Percentiles rank a stretch among this genome's conserved stretches.
Conservation (phyloP, 1,140 invertebrate genomes). For the Elymnias hypermnestra region DNA sequence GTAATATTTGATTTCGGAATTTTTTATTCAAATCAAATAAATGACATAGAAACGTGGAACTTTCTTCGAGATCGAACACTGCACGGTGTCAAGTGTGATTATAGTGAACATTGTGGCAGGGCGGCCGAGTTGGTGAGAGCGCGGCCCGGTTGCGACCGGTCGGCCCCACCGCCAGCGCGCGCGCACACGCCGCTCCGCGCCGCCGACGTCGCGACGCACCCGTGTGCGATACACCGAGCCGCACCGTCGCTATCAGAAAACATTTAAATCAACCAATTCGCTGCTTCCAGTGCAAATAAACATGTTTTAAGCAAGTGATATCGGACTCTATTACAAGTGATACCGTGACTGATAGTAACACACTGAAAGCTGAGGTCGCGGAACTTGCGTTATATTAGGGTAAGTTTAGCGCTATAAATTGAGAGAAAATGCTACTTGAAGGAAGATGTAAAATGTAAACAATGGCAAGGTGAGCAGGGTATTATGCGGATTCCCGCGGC, state of each 20-base stretch:
- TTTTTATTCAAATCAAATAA: slow-evolving; percentile 20
- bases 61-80: slow-evolving; percentile 62
- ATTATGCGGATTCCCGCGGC: slow-evolving; percentile 27
- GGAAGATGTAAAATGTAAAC: slow-evolving; percentile 15
- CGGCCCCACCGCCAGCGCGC: slow-evolving; percentile 57
- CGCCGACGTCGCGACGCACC: slow-evolving; percentile 70
- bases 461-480: slow-evolving; percentile 14
- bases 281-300: slow-evolving; percentile 7
- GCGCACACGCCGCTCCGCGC: slow-evolving; percentile 62
- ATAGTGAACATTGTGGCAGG: slow-evolving; percentile 51
- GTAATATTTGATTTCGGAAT: slow-evolving; percentile 12
- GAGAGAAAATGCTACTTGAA: slow-evolving; percentile 3
- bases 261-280: slow-evolving; percentile 12
- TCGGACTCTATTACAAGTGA: slow-evolving; percentile 6
- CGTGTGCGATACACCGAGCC: slow-evolving; percentile 36
- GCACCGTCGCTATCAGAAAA: slow-evolving; percentile 20
- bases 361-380: slow-evolving; percentile 7
- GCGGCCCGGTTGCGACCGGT: slow-evolving; percentile 68
- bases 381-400: slow-evolving; percentile 11
- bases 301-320: slow-evolving; percentile 15
- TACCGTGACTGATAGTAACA: slow-evolving; percentile 4
- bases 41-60: slow-evolving; percentile 66
- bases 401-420: slow-evolving; percentile 15
- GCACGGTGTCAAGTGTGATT: slow-evolving; percentile 70
- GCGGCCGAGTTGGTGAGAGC: slow-evolving; percentile 55